These are phyloP conservation scores for Catagonus wagneri DNA, from an alignment of 2,113 vertebrate species.

Conservation along the genomic window DNA sequence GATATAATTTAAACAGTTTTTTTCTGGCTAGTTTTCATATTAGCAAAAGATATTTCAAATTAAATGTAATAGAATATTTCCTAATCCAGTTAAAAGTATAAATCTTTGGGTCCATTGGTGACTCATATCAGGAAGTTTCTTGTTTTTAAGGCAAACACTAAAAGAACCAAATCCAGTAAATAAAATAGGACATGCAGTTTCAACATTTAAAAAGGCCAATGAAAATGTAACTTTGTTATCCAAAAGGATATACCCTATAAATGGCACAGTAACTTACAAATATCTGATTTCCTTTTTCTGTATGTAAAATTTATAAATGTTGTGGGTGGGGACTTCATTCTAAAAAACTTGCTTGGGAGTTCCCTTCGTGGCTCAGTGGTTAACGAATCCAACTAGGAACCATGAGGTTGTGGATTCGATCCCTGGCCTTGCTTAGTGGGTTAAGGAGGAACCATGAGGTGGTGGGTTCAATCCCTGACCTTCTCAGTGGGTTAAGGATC, in stretches of 20 bases:
- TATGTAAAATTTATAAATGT: not conserved
- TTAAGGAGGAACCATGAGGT: too few relatives aligned
- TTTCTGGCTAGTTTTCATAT: slow-evolving; percentile 45
- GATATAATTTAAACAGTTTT: not conserved
- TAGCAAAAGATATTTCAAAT: slow-evolving; percentile 5
- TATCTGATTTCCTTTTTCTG: slow-evolving; percentile 2
- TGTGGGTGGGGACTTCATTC: not conserved
- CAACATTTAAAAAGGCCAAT: not conserved
- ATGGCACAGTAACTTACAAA: not conserved
- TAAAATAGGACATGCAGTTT: slow-evolving; percentile 18
- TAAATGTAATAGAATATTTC: not conserved
- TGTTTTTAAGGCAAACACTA: not conserved
- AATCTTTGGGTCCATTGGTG: not conserved
- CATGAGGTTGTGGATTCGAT: too few relatives aligned
- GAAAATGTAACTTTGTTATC: slow-evolving; percentile 12
- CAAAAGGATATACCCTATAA: not conserved
- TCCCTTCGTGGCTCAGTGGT: too few relatives aligned
- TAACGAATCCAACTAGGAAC: too few relatives aligned
- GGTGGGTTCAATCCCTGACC: too few relatives aligned
- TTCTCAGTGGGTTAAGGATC: too few relatives aligned
- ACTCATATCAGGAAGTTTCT: not conserved
- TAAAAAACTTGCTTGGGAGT: too few relatives aligned
- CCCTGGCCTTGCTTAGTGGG: too few relatives aligned
- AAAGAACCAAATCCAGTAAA: not conserved
- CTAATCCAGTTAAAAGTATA: not conserved